phyloP scores from a whole-genome alignment of 2,888 invertebrate genomes.

The Colletes collaris region DNA sequence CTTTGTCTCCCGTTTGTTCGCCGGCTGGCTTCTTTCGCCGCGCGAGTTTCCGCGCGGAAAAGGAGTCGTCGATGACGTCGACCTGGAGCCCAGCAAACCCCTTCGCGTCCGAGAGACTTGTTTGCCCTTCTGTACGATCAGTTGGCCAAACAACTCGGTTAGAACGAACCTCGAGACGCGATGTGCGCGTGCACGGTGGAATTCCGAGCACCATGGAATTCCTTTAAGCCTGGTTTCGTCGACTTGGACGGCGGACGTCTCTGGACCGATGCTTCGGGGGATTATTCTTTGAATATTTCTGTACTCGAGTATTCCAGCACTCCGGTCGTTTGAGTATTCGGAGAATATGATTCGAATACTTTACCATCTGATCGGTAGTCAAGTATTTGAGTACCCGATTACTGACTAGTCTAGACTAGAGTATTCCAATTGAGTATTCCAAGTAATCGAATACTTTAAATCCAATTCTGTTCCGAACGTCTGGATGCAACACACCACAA shows the following conservation, averaged over 20 bases:
- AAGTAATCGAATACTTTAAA: no score
- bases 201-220: conserved; percentile 12
- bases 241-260: not conserved
- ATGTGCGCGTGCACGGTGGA: conserved; percentile 20
- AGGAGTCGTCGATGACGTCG: conserved; percentile 48
- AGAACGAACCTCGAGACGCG: conserved; percentile 21
- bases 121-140: conserved; percentile 69
- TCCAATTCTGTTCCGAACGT: no score
- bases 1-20: conserved; percentile 51
- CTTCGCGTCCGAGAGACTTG: conserved; percentile 61
- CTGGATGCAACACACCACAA: no score
- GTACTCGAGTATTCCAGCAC: no score
- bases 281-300: no score
- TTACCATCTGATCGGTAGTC: no score
- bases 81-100: conserved; percentile 24
- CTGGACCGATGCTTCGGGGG: not conserved
- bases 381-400: no score
- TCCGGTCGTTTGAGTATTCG: not conserved
- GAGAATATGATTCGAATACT: no score
- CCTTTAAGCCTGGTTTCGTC: not conserved
- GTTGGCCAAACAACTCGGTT: conserved; percentile 61
- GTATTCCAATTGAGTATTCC: no score
- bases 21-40: conserved; percentile 43
- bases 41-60: conserved; percentile 52
- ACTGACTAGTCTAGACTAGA: no score